Percentiles rank a stretch among this genome's conserved stretches.
Evolutionary conservation across 2,797 vertebrate species (phyloP).

Genomic region (Chiroxiphia lanceolata): DNA sequence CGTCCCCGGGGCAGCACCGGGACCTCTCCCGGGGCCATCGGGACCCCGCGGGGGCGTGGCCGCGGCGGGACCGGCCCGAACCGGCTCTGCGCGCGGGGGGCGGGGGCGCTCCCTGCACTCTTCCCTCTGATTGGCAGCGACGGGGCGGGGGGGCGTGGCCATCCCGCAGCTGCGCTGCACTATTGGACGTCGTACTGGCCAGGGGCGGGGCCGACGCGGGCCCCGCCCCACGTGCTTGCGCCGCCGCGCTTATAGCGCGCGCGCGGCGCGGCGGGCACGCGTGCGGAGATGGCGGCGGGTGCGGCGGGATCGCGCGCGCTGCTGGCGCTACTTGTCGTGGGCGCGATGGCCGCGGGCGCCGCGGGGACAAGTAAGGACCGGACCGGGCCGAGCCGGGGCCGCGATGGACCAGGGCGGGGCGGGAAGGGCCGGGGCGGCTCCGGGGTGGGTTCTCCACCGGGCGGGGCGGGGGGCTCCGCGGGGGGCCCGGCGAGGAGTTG

Average conservation of each 20-base stretch:
- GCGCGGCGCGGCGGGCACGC: neutral
- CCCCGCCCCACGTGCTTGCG: neutral
- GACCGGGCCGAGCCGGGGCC: neutral
- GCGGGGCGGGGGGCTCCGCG: neutral
- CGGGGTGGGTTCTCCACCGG: neutral
- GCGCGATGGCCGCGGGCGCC: neutral
- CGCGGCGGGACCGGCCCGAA: neutral
- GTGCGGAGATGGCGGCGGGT: neutral
- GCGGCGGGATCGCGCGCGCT: neutral
- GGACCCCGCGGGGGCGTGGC: neutral
- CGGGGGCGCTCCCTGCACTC: accelerated
- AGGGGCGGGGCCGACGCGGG: accelerated
- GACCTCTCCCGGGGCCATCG: neutral
- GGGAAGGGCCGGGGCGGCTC: neutral
- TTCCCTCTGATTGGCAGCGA: neutral
- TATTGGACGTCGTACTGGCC: accelerated
- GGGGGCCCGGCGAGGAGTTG: no score
- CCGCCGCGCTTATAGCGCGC: conserved; percentile 6
- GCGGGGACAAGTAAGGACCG: neutral
- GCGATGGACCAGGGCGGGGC: neutral
- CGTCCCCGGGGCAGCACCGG: no score
- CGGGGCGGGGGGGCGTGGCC: accelerated
- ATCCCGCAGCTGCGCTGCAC: accelerated
- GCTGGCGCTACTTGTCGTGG: neutral
- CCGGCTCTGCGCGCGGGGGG: neutral